Percentiles rank a stretch among this genome's conserved stretches.
Conservation (phyloP, 2,797 vertebrate species). For the Brachymystax lenok region DNA sequence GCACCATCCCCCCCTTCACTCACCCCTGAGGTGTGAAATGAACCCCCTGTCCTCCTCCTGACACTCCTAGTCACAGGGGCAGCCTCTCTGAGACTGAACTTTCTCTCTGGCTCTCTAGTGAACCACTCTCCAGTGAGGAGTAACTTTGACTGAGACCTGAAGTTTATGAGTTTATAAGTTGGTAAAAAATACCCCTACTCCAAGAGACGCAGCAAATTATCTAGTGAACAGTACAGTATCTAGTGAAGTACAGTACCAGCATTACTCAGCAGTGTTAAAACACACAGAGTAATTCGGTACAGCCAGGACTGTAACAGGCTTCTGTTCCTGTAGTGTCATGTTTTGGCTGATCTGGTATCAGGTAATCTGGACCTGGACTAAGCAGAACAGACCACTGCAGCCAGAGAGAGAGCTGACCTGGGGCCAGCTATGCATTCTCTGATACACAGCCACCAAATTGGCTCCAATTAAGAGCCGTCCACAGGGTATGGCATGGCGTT, state of each 20-base stretch:
- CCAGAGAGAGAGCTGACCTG: constrained; percentile 9
- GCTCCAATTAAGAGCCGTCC: too few relatives aligned
- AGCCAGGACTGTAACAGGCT: neutral
- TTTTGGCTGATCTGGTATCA: constrained; percentile 10
- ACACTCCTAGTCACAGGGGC: constrained; percentile 2
- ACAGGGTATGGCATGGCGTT: too few relatives aligned
- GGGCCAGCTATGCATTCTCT: constrained; percentile 3
- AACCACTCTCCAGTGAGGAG: neutral
- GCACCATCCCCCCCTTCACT: constrained; percentile 23
- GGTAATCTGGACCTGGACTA: neutral
- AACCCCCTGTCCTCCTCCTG: neutral
- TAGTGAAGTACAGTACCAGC: too few relatives aligned
- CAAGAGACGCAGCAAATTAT: too few relatives aligned
- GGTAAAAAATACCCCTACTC: too few relatives aligned
- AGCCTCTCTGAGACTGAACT: constrained; percentile 7
- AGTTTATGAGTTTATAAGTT: too few relatives aligned
- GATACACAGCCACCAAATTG: neutral
- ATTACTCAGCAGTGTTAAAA: too few relatives aligned
- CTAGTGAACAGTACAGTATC: too few relatives aligned
- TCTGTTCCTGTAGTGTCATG: constrained; percentile 7
- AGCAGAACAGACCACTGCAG: neutral
- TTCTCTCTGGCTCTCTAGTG: neutral
- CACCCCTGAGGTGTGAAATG: constrained; percentile 3
- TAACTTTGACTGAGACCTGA: too few relatives aligned
- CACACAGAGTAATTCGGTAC: neutral